Base-by-base conservation (phyloP, 92 coral and sea anemone genomes). In the Zoanthus sansibaricus region DNA sequence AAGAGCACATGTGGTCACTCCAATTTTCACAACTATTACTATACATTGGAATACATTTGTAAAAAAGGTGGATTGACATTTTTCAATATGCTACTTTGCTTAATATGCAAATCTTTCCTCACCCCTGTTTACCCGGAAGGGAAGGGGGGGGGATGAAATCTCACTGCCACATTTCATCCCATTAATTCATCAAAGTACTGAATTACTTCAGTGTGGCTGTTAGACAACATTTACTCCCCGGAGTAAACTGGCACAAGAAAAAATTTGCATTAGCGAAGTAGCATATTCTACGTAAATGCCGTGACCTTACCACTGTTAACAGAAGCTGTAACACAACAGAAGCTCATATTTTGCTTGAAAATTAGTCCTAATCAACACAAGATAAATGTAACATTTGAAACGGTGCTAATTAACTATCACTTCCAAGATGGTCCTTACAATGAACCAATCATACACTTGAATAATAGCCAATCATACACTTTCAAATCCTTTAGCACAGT, bases 131-230 rank as follows among this genome's bases (percentile, higher is more conserved):
- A 25, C 25, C 25, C 25, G 25, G 25, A n/a, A n/a, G n/a, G 25
- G 25, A 0, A 25, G 25, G 25, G 25, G 25, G 25, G 0, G 25
- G 25, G 0, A 25, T 25, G 25, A 25, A 0, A 74, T 45, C 61
- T 74, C 78, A 48, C 21, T 62, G 37, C 78, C 78, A 74, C 78
- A 74, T 45, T 47, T 74, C 55, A 20, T 74, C 59, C 55, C 61
- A 74, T 74, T 74, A 74, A 74, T 74, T 74, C 78, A 74, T 45
- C 78, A 74, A 48, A 69, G 37, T 74, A 47, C 58, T 74, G 78
- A 74, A 74, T 74, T 74, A 74, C 73, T 69, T 69, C 73, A 69
- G 33, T 74, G 61, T 74, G 78, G 78, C 61, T 45, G 78, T 74
- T 48, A 74, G 78, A 46, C 55, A 74, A 21, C 59, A 74, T 74